Conservation (phyloP, 2,113 vertebrate genomes). For the Crotalus tigris region DNA sequence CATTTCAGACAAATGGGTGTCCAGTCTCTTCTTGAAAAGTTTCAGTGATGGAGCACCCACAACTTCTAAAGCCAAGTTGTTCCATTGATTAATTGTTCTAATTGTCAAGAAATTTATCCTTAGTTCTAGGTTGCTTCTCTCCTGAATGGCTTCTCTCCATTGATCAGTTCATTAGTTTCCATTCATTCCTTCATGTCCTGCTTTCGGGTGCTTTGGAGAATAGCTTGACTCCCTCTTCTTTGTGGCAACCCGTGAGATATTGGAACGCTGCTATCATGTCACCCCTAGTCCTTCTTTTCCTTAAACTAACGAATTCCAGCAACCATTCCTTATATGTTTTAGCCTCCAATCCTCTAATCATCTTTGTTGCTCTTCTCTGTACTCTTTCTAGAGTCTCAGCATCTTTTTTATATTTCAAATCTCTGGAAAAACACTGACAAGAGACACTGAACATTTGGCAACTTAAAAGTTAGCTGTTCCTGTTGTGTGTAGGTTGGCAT, state of each 20-base stretch:
- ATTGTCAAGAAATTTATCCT: not conserved
- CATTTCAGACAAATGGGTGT: too few relatives aligned
- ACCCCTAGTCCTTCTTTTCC: not conserved
- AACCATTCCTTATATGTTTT: too few relatives aligned
- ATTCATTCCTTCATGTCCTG: not conserved
- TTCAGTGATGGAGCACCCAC: too few relatives aligned
- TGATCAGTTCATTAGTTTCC: not conserved
- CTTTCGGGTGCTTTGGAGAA: not conserved
- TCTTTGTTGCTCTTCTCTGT: not conserved
- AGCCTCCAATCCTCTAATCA: not conserved
- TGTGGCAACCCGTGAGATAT: not conserved
- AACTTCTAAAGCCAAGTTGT: not conserved
- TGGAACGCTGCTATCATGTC: not conserved
- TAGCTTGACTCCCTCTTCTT: not conserved
- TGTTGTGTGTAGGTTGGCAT: slow-evolving; percentile 10
- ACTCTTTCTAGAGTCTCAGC: not conserved
- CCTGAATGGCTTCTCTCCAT: not conserved
- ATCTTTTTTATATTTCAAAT: not conserved
- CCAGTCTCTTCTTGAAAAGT: too few relatives aligned
- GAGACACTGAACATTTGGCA: not conserved
- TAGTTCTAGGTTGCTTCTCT: not conserved
- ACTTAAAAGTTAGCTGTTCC: not conserved
- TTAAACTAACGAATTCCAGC: too few relatives aligned
- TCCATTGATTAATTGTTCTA: not conserved
- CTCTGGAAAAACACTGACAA: not conserved